These are phyloP conservation scores for Anomalospiza imberbis DNA, from an alignment of 2,797 vertebrate genomes.

Conservation along the genomic window DNA sequence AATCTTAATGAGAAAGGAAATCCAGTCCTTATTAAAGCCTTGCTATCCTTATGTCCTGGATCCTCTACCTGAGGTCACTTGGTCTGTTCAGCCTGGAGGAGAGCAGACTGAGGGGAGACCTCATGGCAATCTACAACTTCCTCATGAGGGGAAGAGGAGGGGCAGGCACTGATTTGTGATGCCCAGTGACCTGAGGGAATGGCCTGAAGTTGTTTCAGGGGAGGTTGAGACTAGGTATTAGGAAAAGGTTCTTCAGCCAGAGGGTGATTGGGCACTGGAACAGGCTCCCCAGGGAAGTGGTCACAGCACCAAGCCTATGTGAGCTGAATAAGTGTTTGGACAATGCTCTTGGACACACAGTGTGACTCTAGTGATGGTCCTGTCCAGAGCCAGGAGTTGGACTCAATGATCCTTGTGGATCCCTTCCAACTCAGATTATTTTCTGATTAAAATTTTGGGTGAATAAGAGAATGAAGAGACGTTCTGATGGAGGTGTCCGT, in stretches of 20 bases:
- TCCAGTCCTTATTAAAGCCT: neutral
- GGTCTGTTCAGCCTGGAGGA: neutral
- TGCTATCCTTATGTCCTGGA: neutral
- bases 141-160: neutral
- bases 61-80: neutral
- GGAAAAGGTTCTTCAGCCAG: neutral
- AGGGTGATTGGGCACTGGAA: neutral
- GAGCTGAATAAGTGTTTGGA: neutral
- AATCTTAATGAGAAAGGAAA: neutral
- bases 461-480: neutral
- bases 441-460: neutral
- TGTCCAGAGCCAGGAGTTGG: neutral
- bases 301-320: neutral
- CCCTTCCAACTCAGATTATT: neutral
- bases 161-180: neutral
- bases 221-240: neutral
- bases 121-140: neutral
- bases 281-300: neutral
- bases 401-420: neutral
- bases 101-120: neutral
- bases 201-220: neutral
- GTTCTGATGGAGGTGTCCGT: neutral
- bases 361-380: neutral
- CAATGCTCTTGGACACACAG: neutral
- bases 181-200: accelerated